Evolutionary conservation across 2,113 vertebrate species (phyloP), one percentile per base, ranked within the genome.

Genomic region (Excalfactoria chinensis): DNA sequence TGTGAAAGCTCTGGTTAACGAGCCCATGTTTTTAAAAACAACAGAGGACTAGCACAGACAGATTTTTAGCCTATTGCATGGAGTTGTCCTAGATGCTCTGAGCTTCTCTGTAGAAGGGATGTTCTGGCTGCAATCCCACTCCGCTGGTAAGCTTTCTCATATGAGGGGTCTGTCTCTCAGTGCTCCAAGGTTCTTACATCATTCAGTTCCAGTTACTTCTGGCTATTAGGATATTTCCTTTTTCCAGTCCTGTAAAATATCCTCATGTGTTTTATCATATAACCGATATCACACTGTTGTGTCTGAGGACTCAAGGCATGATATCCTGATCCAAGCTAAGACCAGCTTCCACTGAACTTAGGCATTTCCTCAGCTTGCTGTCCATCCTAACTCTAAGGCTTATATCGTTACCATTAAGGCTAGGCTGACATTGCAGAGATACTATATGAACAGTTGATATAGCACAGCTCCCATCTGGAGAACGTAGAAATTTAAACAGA

Each of bases 301-400:
- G 63, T 53, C 40, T 13, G 14, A 9, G 23, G 26, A 66, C 49
- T 71, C 28, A 13, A 32, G 13, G 15, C 46, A 26, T 5, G 13
- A 53, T 43, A 79, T 21, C 21, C 20, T 35, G 18, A 80, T 40
- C 64, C 23, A 69, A 88, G 55, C 28, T 53, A 78, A 48, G 21
- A 80, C 35, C 41, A 67, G 34, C 49, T 44, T 44, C 6, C 22
- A 15, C 44, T 34, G 17, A 72, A 60, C 6, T 13, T 34, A 18
- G 73, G n/a, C 0, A 0, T 80, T 44, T 35, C 35, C 18, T 88
- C 41, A 23, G 9, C 73, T 63, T 70, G 21, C 34, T 44, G 11
- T 9, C 46, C 62, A 32, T 40, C 41, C 37, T 26, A 84, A 67
- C 28, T 37, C 28, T 56, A 67, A 43, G 14, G 48, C 75, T 75